phyloP scores from a whole-genome alignment of 2,888 invertebrate genomes.

The Ichneumoninae sp. region DNA sequence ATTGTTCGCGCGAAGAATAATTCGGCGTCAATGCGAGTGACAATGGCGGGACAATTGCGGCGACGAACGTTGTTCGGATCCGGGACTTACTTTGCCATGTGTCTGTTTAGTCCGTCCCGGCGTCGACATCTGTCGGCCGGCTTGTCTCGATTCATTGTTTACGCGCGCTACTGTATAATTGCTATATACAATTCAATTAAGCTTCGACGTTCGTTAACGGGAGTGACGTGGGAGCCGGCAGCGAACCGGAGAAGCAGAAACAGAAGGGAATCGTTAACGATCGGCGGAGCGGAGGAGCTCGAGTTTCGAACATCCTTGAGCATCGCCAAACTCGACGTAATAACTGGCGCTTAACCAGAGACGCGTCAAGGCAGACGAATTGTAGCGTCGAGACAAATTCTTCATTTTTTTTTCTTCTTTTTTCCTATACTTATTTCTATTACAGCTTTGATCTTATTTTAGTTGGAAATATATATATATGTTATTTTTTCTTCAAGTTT shows the following conservation, averaged over 20 bases:
- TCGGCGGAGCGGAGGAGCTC: slow-evolving; percentile 12
- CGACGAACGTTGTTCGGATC: not conserved
- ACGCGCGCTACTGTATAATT: not conserved
- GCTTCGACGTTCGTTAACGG: slow-evolving; percentile 6
- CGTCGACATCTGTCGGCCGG: slow-evolving; percentile 21
- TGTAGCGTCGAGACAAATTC: slow-evolving; percentile 22
- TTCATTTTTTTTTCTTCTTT: not conserved
- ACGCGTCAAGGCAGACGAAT: slow-evolving; percentile 31
- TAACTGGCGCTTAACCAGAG: slow-evolving; percentile 36
- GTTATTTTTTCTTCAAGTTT: not conserved
- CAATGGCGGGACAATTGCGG: slow-evolving; percentile 7
- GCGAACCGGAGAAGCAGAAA: not conserved
- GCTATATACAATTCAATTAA: slow-evolving; percentile 33
- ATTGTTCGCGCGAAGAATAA: not conserved
- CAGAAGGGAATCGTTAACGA: slow-evolving; percentile 23
- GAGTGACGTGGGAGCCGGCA: slow-evolving; percentile 25
- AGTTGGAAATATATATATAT: not conserved
- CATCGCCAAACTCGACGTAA: slow-evolving; percentile 36
- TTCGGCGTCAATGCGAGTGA: slow-evolving; percentile 8
- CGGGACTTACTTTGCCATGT: slow-evolving; percentile 5
- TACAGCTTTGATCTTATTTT: not conserved
- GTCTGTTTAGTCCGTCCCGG: slow-evolving; percentile 9
- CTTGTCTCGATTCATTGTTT: slow-evolving; percentile 23
- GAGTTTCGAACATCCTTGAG: slow-evolving; percentile 33
- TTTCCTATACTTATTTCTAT: not conserved